phyloP scores from a whole-genome alignment of 2,797 vertebrate genomes.

The Ambastaia sidthimunki region DNA sequence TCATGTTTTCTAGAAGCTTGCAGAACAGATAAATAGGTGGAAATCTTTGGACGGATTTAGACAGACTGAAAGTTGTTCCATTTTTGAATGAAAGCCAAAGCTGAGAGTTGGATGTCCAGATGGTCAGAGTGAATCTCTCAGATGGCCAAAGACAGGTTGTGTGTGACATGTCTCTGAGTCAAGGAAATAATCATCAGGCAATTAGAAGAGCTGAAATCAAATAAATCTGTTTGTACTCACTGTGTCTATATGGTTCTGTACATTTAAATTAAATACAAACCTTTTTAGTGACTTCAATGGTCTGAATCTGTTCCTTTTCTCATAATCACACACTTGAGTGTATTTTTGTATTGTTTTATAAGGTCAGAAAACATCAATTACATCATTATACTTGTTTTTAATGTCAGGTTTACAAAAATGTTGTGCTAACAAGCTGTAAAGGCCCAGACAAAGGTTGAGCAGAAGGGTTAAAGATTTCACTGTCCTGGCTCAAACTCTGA shows the following conservation, averaged over 20 bases:
- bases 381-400: background rate
- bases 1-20: background rate
- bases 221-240: constrained; percentile 14
- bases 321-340: constrained; percentile 3
- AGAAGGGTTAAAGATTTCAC: constrained; percentile 8
- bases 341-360: constrained; percentile 3
- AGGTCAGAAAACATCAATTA: constrained; percentile 14
- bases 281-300: background rate
- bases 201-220: constrained; percentile 13
- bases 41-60: constrained; percentile 11
- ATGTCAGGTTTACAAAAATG: background rate
- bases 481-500: background rate
- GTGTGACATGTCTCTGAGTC: background rate
- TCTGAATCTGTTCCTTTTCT: too few relatives aligned
- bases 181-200: constrained; percentile 9
- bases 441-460: background rate
- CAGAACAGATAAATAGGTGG: background rate
- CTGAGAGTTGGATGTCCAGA: constrained; percentile 6
- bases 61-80: background rate
- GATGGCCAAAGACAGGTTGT: constrained; percentile 27
- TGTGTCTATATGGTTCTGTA: background rate
- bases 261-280: background rate
- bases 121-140: constrained; percentile 15
- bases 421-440: background rate
- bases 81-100: background rate